phyloP scores from a whole-genome alignment of 2,888 invertebrate genomes.

The Lasiommata megera region DNA sequence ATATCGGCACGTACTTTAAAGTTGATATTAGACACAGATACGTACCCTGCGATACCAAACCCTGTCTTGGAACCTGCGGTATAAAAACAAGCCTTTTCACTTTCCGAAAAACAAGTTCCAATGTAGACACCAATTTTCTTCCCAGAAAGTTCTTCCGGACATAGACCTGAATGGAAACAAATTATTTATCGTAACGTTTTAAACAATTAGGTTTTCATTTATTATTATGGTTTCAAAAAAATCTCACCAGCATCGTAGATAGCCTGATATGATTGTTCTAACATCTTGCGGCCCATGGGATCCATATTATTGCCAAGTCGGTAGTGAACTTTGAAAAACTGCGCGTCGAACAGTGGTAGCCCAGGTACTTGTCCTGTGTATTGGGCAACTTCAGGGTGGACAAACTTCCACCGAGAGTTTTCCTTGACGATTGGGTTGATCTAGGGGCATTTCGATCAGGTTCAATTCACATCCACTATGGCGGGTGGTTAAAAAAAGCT shows the following conservation, averaged over 20 bases:
- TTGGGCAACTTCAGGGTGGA: conserved; percentile 72
- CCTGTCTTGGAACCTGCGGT: conserved; percentile 40
- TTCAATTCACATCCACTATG: too few species aligned
- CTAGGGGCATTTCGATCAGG: conserved; percentile 31
- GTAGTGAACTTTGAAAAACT: conserved; percentile 85
- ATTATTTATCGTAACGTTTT: too few species aligned
- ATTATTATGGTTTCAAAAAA: neutral
- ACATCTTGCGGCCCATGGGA: conserved; percentile 83
- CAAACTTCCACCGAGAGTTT: conserved; percentile 58
- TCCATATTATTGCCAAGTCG: conserved; percentile 77
- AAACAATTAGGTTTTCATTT: too few species aligned
- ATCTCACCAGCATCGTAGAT: conserved; percentile 84
- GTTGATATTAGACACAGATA: too few species aligned
- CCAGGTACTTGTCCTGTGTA: conserved; percentile 83
- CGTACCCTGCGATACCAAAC: conserved; percentile 55
- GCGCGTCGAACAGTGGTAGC: conserved; percentile 84
- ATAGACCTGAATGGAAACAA: conserved; percentile 59
- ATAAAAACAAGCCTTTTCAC: conserved; percentile 77
- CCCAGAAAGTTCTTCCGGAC: conserved; percentile 80
- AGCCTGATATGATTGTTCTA: conserved; percentile 87
- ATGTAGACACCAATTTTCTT: conserved; percentile 73
- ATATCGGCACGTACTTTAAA: neutral
- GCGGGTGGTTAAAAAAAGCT: too few species aligned
- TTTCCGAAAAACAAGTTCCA: conserved; percentile 80
- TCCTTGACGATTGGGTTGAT: conserved; percentile 83